These are phyloP conservation scores for Oncorhynchus masou DNA, from an alignment of 2,113 vertebrate genomes.

Conservation along the genomic window DNA sequence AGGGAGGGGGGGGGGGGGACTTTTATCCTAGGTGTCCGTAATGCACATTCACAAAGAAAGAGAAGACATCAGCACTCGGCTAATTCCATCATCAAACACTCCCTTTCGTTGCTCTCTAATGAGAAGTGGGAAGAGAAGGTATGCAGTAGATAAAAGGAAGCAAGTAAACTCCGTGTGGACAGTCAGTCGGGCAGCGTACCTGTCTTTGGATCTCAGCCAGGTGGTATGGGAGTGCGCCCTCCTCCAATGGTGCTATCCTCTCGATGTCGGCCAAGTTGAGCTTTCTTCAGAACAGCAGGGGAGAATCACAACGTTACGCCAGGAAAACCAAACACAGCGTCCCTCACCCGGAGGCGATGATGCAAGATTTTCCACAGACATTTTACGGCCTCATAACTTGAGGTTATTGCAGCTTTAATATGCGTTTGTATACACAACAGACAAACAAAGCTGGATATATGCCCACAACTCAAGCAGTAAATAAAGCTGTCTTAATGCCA, in stretches of 20 bases:
- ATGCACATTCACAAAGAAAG: slow-evolving; percentile 71
- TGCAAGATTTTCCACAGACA: slow-evolving; percentile 76
- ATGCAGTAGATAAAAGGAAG: slow-evolving; percentile 38
- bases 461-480: slow-evolving; percentile 49
- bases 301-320: slow-evolving; percentile 44
- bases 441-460: slow-evolving; percentile 66
- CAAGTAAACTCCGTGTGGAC: neutral
- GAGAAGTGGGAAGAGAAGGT: slow-evolving; percentile 46
- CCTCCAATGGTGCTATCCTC: slow-evolving; percentile 91
- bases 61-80: slow-evolving; percentile 62
- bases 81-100: slow-evolving; percentile 65
- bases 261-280: slow-evolving; percentile 88
- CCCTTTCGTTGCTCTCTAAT: slow-evolving; percentile 56
- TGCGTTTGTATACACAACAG: slow-evolving; percentile 63
- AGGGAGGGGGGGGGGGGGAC: slow-evolving; percentile 38
- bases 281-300: slow-evolving; percentile 58
- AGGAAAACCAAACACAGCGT: slow-evolving; percentile 46
- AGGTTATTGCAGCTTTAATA: slow-evolving; percentile 67
- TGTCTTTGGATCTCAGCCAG: slow-evolving; percentile 89
- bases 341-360: slow-evolving; percentile 58
- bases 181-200: slow-evolving; percentile 69
- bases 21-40: slow-evolving; percentile 70
- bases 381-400: slow-evolving; percentile 66
- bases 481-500: slow-evolving; percentile 55
- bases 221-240: slow-evolving; percentile 89